Evolutionary conservation across 2,888 invertebrate species (phyloP), one percentile per base, ranked within the genome.

Genomic region (Elegia similella): DNA sequence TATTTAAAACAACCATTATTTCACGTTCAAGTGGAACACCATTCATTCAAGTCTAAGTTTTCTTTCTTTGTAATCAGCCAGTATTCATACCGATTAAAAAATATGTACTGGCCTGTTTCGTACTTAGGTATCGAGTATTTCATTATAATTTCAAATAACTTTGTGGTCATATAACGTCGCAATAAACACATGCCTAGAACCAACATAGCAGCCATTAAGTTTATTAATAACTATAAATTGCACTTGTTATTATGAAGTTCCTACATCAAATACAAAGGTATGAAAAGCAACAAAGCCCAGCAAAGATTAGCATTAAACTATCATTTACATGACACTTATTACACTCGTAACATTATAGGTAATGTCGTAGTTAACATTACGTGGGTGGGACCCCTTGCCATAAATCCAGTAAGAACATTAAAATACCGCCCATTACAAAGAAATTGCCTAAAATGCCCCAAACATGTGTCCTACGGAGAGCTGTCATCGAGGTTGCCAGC

Each of bases 381-480:
- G 69, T 78, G 85, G 84, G 77, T 66, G 68, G 67, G 65, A 62
- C 71, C 86, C 84, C 83, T 68, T 61, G 67, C 75, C 75, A 89
- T 90, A 89, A 90, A 90, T 88, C 83, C 73, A 80, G 64, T 69
- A 62, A 71, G 77, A 80, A 84, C 88, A 87, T 89, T 88, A 89
- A 85, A 88, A 88, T 82, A 86, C 83, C 82, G 77, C 82, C 86
- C 82, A 89, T 90, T 89, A 88, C 77, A 75, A 76, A 86, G 87
- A 83, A 90, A 90, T 90, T 86, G 88, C 84, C 88, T 73, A 84
- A 87, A 89, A 88, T 88, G 88, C 86, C 83, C 84, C 78, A 82
- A 88, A 90, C 89, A 90, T 90, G 89, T 90, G 90, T 88, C 88
- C 83, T 81, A 85, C 80, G 68, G 87, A 82, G 89, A 90, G 86